Evolutionary conservation across 2,797 vertebrate genomes (phyloP).

Genomic region (Anolis apletophallus): DNA sequence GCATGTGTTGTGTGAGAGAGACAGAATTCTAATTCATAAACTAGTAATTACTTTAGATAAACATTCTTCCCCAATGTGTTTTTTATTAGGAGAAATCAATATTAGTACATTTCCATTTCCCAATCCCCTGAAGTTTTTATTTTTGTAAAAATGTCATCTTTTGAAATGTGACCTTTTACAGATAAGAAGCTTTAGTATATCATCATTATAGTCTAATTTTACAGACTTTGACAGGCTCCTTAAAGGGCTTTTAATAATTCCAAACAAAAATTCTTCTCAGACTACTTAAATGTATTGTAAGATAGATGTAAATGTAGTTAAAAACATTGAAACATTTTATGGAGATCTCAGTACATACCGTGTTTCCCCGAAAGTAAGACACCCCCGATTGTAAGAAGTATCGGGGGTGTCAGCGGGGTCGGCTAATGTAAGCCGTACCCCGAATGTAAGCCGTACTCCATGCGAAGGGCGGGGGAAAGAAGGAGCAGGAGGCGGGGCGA

Average conservation of each 20-base stretch:
- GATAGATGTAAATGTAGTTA: no score
- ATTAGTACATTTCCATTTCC: background rate
- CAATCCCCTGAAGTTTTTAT: no score
- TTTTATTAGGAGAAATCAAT: background rate
- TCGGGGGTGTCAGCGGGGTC: no score
- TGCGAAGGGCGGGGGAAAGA: no score
- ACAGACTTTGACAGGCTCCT: constrained; percentile 5
- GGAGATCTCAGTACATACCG: constrained; percentile 41
- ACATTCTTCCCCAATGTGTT: no score
- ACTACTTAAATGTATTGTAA: no score
- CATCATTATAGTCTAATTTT: background rate
- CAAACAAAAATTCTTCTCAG: background rate
- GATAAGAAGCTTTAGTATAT: background rate
- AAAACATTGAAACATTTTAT: constrained; percentile 1
- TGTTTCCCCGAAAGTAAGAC: no score
- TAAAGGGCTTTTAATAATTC: constrained; percentile 17
- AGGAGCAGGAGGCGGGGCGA: no score
- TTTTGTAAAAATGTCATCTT: constrained; percentile 4
- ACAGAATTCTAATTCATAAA: background rate
- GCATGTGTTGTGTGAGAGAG: background rate
- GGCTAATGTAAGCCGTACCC: no score
- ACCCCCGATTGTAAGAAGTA: no score
- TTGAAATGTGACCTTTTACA: background rate
- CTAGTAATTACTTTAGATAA: background rate
- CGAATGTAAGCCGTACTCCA: no score